A percentile compares a stretch with the other conserved stretches of the same genome.
Evolutionary conservation across 2,113 vertebrate species (phyloP).

Genomic region (Calypte anna): DNA sequence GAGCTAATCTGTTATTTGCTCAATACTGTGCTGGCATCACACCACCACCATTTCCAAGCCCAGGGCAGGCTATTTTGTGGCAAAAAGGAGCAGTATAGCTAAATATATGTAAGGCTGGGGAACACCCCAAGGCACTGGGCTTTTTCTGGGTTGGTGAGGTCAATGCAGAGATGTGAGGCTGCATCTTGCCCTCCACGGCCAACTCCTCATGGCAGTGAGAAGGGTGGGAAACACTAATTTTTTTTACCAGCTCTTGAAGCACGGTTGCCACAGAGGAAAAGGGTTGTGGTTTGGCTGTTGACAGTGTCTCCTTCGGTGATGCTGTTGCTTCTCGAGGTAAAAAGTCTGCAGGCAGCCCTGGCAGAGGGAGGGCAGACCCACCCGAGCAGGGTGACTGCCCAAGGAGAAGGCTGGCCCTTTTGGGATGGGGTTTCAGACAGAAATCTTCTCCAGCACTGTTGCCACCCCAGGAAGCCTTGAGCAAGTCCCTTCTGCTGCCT

Average conservation of each 20-base stretch:
- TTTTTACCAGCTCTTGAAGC: not conserved
- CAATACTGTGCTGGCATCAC: fast-evolving
- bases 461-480: not conserved
- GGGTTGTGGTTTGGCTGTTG: fast-evolving
- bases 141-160: fast-evolving
- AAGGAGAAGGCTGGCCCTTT: not conserved
- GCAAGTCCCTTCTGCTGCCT: not conserved
- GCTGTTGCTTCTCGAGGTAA: not conserved
- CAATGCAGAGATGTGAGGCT: fast-evolving
- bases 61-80: not conserved
- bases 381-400: fast-evolving
- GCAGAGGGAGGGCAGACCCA: fast-evolving
- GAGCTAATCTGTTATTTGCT: fast-evolving
- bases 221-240: fast-evolving
- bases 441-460: not conserved
- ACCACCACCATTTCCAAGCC: fast-evolving
- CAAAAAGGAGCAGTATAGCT: not conserved
- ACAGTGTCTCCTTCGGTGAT: not conserved
- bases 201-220: fast-evolving
- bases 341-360: fast-evolving
- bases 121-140: not conserved
- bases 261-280: fast-evolving
- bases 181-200: fast-evolving
- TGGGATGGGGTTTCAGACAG: not conserved
- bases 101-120: not conserved